Evolutionary conservation across 92 coral and sea anemone genomes (phyloP).

Genomic region (Muricea muricata): DNA sequence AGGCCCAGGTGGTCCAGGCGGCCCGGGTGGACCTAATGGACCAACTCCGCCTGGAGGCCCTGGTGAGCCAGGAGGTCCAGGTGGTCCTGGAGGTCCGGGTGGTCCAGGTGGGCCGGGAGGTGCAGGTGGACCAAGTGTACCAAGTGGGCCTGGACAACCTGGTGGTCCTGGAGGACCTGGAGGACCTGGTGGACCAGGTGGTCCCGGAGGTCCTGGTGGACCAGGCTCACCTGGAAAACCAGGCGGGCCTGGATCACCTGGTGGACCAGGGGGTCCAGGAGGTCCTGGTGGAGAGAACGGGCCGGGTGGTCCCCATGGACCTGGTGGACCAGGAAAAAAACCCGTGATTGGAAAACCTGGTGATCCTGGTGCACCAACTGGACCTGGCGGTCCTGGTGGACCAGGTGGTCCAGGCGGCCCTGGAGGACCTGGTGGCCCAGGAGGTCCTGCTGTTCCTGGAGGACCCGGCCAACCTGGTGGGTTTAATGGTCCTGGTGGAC

Average conservation of each 20-base stretch:
- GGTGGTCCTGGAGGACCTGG: constrained; percentile 85
- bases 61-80: constrained; percentile 88
- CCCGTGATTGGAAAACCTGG: constrained; percentile 61
- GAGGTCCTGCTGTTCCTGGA: constrained; percentile 81
- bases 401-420: constrained; percentile 65
- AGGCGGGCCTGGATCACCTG: constrained; percentile 65
- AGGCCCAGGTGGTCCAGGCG: constrained; percentile 59
- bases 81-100: constrained; percentile 12
- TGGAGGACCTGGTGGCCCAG: constrained; percentile 47
- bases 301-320: constrained; percentile 79
- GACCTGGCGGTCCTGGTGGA: constrained; percentile 83
- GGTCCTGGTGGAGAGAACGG: no score
- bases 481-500: constrained; percentile 31
- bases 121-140: constrained; percentile 72
- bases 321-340: constrained; percentile 76
- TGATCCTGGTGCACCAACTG: constrained; percentile 71
- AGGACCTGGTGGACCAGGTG: constrained; percentile 84
- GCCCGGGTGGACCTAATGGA: constrained; percentile 2
- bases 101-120: constrained; percentile 45
- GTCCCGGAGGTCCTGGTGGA: constrained; percentile 84
- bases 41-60: constrained; percentile 54
- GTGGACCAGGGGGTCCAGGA: constrained; percentile 77
- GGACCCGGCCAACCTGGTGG: constrained; percentile 66
- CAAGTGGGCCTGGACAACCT: constrained; percentile 75
- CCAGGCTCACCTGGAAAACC: constrained; percentile 61